A percentile compares a stretch with the other conserved stretches of the same genome.
phyloP scores from a whole-genome alignment of 2,888 invertebrate genomes.

The Lacanobia wlatinum region DNA sequence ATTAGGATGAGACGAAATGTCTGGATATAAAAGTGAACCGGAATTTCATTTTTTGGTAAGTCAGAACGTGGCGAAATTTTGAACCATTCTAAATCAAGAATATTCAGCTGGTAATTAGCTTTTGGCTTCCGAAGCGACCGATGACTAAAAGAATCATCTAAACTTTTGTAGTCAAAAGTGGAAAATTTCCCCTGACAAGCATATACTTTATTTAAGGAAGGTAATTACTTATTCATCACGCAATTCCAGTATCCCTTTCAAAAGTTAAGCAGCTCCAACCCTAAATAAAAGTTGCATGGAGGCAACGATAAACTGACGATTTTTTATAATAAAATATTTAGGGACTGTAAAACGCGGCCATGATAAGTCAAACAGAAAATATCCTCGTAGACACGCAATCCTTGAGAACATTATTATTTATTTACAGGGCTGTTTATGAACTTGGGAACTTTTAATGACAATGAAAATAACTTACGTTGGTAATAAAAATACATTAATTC shows the following conservation, averaged over 20 bases:
- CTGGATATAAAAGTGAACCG: not conserved
- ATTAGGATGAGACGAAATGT: constrained; percentile 1
- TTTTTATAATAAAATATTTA: constrained; percentile 66
- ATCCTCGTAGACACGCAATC: constrained; percentile 78
- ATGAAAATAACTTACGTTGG: constrained; percentile 81
- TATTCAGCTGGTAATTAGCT: constrained; percentile 2
- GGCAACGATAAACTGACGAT: constrained; percentile 45
- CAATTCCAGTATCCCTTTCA: constrained; percentile 42
- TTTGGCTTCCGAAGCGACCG: not conserved
- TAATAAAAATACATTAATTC: constrained; percentile 85
- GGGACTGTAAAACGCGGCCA: constrained; percentile 69
- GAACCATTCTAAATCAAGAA: not conserved
- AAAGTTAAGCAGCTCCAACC: constrained; percentile 27
- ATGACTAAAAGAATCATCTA: not conserved
- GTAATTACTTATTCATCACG: constrained; percentile 52
- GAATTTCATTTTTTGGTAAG: not conserved
- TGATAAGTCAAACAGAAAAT: constrained; percentile 71
- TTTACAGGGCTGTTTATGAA: constrained; percentile 83
- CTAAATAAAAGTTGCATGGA: constrained; percentile 54
- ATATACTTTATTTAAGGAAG: constrained; percentile 16
- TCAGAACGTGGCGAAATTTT: not conserved
- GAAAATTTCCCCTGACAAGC: not conserved
- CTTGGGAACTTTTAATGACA: constrained; percentile 85
- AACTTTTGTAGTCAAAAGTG: not conserved
- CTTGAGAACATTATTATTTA: constrained; percentile 80